phyloP scores from a whole-genome alignment of 1,140 invertebrate genomes.

The Temnothorax nylanderi region DNA sequence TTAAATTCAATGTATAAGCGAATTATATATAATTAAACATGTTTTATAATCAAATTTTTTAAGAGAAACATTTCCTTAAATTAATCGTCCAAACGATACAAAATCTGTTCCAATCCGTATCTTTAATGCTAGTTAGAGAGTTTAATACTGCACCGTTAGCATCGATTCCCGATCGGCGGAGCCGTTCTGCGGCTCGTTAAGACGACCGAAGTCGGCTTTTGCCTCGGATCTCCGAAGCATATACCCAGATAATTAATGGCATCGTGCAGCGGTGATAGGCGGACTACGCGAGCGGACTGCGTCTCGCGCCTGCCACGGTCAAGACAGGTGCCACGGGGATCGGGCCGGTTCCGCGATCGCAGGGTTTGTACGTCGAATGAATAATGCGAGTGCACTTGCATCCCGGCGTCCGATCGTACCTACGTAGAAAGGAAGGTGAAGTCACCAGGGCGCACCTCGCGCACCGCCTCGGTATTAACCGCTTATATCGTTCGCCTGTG shows the following conservation, averaged over 20 bases:
- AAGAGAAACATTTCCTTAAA: constrained; percentile 19
- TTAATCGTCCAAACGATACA: neutral
- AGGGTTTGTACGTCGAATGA: constrained; percentile 55
- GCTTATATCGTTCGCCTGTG: neutral
- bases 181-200: constrained; percentile 60
- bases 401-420: neutral
- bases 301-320: constrained; percentile 35
- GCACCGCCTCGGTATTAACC: constrained; percentile 18
- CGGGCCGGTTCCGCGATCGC: constrained; percentile 16
- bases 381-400: constrained; percentile 49
- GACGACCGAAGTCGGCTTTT: constrained; percentile 56
- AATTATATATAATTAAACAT: neutral
- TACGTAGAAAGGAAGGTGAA: constrained; percentile 24
- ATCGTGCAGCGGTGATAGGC: constrained; percentile 43
- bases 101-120: constrained; percentile 29
- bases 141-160: constrained; percentile 11
- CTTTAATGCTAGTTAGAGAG: constrained; percentile 6
- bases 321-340: constrained; percentile 63
- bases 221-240: constrained; percentile 52
- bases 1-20: neutral
- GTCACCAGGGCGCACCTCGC: neutral
- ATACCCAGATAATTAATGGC: constrained; percentile 66
- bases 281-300: neutral
- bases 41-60: neutral
- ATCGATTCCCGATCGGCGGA: constrained; percentile 26